These are phyloP conservation scores for Oligia fasciuncula DNA, from an alignment of 2,888 invertebrate genomes.

Conservation along the genomic window DNA sequence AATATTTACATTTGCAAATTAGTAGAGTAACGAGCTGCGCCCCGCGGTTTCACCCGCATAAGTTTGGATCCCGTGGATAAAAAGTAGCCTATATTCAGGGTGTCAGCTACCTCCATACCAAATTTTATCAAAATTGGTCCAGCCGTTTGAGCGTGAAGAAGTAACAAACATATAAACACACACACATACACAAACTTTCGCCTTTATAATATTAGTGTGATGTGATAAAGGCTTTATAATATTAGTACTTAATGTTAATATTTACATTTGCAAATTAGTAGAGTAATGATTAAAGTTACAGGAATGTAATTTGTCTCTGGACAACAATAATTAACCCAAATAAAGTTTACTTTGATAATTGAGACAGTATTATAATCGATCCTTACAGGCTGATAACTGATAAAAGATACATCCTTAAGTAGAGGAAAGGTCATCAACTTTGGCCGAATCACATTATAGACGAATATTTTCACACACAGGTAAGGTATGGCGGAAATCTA, in stretches of 20 bases:
- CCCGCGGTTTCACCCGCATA: too few species aligned
- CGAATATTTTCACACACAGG: background rate
- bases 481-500: background rate
- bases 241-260: conserved; percentile 2
- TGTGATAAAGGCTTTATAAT: too few species aligned
- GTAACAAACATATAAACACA: too few species aligned
- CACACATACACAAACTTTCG: too few species aligned
- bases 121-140: too few species aligned
- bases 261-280: conserved; percentile 30
- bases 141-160: too few species aligned
- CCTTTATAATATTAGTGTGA: too few species aligned
- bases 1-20: conserved; percentile 39
- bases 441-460: background rate
- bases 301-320: background rate
- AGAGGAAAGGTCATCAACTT: background rate
- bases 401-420: background rate
- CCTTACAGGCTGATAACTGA: background rate
- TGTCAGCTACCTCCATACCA: too few species aligned
- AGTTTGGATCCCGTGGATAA: too few species aligned
- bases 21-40: background rate
- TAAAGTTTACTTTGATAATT: conserved; percentile 1
- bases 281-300: conserved; percentile 7
- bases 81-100: too few species aligned
- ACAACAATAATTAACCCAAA: conserved; percentile 9
- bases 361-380: conserved; percentile 8